phyloP scores from a whole-genome alignment of 2,888 invertebrate genomes.

The Leptinotarsa haldemani region DNA sequence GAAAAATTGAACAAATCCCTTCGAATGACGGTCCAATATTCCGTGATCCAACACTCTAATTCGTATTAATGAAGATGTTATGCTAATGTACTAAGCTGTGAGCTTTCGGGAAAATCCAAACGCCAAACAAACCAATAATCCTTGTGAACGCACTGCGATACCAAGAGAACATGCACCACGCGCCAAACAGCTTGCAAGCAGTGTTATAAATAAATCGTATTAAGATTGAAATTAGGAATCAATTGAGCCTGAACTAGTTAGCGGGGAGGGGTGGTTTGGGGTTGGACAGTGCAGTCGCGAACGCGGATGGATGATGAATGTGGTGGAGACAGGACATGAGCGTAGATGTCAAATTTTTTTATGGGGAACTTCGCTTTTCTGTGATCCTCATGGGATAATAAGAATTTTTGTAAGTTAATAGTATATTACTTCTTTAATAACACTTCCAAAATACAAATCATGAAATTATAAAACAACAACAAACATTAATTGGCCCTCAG shows the following conservation, averaged over 20 bases:
- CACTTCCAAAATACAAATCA: no score
- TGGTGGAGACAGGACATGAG: slow-evolving; percentile 11
- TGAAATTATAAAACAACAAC: no score
- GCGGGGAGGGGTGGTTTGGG: slow-evolving; percentile 25
- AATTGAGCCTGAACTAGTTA: slow-evolving; percentile 41
- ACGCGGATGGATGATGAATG: slow-evolving; percentile 22
- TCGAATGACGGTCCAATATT: background rate
- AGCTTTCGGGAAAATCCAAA: slow-evolving; percentile 36
- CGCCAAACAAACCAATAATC: slow-evolving; percentile 38
- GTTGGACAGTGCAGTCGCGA: slow-evolving; percentile 21
- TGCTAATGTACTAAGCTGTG: slow-evolving; percentile 30
- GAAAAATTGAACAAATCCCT: slow-evolving; percentile 7
- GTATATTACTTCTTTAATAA: no score
- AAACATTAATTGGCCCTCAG: no score
- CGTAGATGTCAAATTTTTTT: background rate
- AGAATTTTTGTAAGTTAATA: no score
- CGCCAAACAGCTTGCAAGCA: slow-evolving; percentile 37
- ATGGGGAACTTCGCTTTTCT: no score
- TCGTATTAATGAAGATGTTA: slow-evolving; percentile 41
- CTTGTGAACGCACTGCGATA: slow-evolving; percentile 17
- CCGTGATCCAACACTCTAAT: slow-evolving; percentile 25
- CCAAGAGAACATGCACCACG: slow-evolving; percentile 29
- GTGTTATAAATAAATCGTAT: slow-evolving; percentile 39
- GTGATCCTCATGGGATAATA: no score
- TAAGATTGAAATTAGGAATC: slow-evolving; percentile 42